These are phyloP conservation scores for Catostomus latipinnis DNA, from an alignment of 2,797 vertebrate genomes.

Conservation along the genomic window DNA sequence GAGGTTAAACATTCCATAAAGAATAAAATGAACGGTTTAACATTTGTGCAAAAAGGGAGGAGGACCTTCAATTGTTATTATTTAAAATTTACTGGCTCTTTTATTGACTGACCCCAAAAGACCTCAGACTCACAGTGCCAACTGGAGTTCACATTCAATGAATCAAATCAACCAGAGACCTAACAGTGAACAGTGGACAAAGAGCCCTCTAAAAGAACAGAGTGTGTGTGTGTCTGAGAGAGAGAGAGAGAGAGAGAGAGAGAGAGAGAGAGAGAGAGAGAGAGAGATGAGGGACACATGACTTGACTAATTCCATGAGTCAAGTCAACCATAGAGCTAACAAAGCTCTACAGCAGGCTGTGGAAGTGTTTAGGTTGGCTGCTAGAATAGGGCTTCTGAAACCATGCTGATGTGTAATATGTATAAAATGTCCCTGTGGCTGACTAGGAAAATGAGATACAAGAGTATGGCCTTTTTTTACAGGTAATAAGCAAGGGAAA, in stretches of 20 bases:
- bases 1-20: neutral
- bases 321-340: slow-evolving; percentile 27
- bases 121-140: neutral
- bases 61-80: slow-evolving; percentile 15
- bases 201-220: neutral
- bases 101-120: neutral
- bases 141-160: slow-evolving; percentile 43
- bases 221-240: too few relatives aligned
- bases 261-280: neutral
- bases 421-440: neutral
- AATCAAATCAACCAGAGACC: slow-evolving; percentile 39
- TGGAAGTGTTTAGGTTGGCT: slow-evolving; percentile 22
- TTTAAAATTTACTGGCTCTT: neutral
- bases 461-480: too few relatives aligned
- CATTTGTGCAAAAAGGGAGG: slow-evolving; percentile 5
- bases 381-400: neutral
- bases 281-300: slow-evolving; percentile 5
- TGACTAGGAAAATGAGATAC: neutral
- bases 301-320: slow-evolving; percentile 41
- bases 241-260: slow-evolving; percentile 5
- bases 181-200: neutral
- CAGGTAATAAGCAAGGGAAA: too few relatives aligned
- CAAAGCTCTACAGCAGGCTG: neutral
- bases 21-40: neutral
- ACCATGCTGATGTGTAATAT: neutral